phyloP scores from a whole-genome alignment of 2,113 vertebrate genomes.

The Vombatus ursinus region DNA sequence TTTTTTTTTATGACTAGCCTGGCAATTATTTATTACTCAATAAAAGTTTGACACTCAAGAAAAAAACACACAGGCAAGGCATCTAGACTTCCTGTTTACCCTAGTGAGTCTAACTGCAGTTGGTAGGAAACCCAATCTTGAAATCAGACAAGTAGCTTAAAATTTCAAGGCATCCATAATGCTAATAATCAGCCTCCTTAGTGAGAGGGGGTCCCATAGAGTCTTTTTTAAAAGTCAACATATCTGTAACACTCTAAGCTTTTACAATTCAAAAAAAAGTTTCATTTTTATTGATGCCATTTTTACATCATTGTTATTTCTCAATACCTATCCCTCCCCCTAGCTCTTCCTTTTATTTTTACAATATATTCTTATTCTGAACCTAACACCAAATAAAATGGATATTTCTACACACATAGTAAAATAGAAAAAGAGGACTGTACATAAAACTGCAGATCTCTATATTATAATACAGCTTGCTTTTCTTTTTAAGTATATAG shows the following conservation, averaged over 20 bases:
- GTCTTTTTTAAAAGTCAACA: slow-evolving; percentile 31
- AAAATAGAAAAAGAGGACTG: neutral
- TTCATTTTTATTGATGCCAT: neutral
- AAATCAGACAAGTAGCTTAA: slow-evolving; percentile 56
- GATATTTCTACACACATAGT: neutral
- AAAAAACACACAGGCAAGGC: slow-evolving; percentile 63
- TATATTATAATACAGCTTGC: neutral
- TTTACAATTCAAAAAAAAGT: neutral
- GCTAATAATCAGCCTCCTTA: slow-evolving; percentile 26
- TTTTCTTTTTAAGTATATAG: neutral
- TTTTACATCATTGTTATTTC: neutral
- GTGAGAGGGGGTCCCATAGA: neutral
- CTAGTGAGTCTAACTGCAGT: slow-evolving; percentile 64
- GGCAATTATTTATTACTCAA: slow-evolving; percentile 52
- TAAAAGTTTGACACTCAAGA: slow-evolving; percentile 69
- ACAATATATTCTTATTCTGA: neutral
- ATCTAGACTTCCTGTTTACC: slow-evolving; percentile 70
- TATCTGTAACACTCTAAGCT: neutral
- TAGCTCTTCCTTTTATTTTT: neutral
- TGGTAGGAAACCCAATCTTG: slow-evolving; percentile 74
- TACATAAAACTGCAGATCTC: neutral
- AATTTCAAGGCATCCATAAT: slow-evolving; percentile 43
- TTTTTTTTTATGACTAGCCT: slow-evolving; percentile 39
- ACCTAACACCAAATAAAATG: neutral
- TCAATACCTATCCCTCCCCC: neutral